Percentiles rank a stretch among this genome's conserved stretches.
phyloP scores from a whole-genome alignment of 2,888 invertebrate species.

The Phengaris alcon region DNA sequence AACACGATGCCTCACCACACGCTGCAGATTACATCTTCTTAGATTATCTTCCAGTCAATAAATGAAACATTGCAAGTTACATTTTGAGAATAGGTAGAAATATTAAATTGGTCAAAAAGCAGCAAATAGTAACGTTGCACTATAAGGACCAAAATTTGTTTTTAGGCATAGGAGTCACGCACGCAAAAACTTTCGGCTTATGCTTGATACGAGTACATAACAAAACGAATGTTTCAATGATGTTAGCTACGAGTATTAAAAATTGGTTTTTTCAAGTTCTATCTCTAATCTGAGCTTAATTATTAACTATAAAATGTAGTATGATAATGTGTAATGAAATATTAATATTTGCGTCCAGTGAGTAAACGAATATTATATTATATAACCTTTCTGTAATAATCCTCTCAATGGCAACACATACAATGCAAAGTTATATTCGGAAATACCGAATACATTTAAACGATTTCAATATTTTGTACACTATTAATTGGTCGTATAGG shows the following conservation, averaged over 20 bases:
- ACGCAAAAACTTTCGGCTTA: too few species aligned
- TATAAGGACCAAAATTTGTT: too few species aligned
- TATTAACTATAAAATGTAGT: background rate
- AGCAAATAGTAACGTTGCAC: too few species aligned
- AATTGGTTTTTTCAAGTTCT: too few species aligned
- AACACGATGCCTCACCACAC: background rate
- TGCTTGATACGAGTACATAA: too few species aligned
- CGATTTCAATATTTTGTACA: conserved; percentile 14
- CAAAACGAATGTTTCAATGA: too few species aligned
- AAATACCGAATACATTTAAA: conserved; percentile 11
- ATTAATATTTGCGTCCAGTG: background rate
- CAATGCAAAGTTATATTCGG: conserved; percentile 2
- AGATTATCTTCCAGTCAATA: background rate
- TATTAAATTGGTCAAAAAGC: too few species aligned
- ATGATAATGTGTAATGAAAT: background rate
- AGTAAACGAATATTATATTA: conserved; percentile 13
- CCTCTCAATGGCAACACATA: background rate
- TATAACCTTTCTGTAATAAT: background rate
- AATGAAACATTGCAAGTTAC: too few species aligned
- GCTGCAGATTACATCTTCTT: background rate
- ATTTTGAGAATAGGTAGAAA: too few species aligned
- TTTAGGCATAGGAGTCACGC: too few species aligned
- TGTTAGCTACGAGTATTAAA: background rate
- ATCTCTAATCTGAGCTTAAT: too few species aligned
- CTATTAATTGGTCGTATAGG: conserved; percentile 5